A percentile compares a stretch with the other conserved stretches of the same genome.
phyloP scores from a whole-genome alignment of 2,113 vertebrate genomes.

The Numenius arquata region DNA sequence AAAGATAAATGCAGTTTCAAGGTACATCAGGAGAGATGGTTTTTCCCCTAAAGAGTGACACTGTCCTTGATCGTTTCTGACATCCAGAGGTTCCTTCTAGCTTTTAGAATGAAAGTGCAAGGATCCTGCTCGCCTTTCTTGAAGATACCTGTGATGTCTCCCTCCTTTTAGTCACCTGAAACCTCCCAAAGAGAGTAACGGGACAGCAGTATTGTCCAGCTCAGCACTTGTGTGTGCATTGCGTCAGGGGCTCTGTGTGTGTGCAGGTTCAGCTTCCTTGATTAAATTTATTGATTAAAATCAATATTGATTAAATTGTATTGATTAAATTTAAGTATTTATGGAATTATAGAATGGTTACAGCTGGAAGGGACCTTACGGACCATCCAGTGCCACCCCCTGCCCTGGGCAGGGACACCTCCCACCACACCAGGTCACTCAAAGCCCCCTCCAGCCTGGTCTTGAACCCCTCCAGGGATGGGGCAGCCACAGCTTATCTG shows the following conservation, averaged over 20 bases:
- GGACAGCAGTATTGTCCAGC: neutral
- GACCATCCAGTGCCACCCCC: no score
- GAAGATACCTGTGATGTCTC: neutral
- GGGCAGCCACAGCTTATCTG: no score
- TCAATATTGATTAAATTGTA: no score
- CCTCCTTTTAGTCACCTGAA: neutral
- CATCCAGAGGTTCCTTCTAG: neutral
- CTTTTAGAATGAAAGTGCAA: neutral
- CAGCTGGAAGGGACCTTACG: no score
- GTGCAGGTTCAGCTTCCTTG: neutral
- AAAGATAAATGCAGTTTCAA: neutral
- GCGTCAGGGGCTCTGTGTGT: fast-evolving
- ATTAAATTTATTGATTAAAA: neutral
- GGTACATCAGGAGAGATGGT: neutral
- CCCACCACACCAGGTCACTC: no score
- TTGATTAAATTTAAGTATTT: neutral
- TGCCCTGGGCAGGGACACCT: no score
- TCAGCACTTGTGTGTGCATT: neutral
- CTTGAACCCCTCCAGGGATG: no score
- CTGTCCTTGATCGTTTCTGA: neutral
- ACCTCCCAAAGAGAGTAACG: neutral
- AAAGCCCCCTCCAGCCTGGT: no score
- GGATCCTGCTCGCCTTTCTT: neutral
- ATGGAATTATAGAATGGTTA: no score
- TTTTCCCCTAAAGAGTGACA: neutral